A percentile compares a stretch with the other conserved stretches of the same genome.
These are phyloP conservation scores for Grammomys dolichurus DNA, from an alignment of 2,113 vertebrate species.

Conservation along the genomic window DNA sequence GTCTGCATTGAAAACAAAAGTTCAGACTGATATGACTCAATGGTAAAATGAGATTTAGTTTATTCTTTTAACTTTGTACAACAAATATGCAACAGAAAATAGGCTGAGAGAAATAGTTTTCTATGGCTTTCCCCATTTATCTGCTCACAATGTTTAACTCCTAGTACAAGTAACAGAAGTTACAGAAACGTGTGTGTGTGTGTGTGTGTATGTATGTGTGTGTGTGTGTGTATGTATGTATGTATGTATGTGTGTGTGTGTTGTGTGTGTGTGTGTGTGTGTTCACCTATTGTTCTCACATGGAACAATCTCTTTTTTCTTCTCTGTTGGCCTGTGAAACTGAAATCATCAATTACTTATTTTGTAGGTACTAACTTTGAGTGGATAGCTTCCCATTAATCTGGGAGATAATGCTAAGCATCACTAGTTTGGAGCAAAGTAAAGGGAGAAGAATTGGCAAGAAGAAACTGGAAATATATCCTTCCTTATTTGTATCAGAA, in stretches of 20 bases:
- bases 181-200: neutral
- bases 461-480: neutral
- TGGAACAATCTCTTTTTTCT: neutral
- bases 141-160: neutral
- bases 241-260: neutral
- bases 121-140: neutral
- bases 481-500: neutral
- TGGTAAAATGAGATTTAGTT: neutral
- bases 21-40: neutral
- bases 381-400: neutral
- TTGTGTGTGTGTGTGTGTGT: neutral
- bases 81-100: neutral
- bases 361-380: neutral
- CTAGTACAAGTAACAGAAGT: neutral
- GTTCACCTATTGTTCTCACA: constrained; percentile 59
- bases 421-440: neutral
- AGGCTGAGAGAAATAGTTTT: neutral
- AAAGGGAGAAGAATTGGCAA: neutral
- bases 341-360: constrained; percentile 59
- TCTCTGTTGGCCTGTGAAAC: constrained; percentile 57
- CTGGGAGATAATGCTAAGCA: neutral
- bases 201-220: neutral
- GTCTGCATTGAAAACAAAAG: neutral
- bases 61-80: neutral
- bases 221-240: neutral